These are phyloP conservation scores for Naja naja DNA, from an alignment of 2,113 vertebrate genomes.

Conservation along the genomic window DNA sequence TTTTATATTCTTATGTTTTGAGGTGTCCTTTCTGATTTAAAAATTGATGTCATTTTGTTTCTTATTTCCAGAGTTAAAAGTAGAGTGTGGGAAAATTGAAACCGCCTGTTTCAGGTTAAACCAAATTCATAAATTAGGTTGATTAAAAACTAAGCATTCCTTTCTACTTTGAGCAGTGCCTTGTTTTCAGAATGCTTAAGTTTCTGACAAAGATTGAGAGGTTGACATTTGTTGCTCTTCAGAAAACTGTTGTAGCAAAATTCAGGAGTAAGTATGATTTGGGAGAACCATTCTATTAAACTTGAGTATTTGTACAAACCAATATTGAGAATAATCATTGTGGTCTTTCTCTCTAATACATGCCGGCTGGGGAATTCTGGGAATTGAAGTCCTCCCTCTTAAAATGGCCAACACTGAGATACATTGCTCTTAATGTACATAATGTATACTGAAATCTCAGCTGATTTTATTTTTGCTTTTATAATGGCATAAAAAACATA, in stretches of 20 bases:
- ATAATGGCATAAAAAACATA: not conserved
- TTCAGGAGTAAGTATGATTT: not conserved
- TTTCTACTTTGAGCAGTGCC: not conserved
- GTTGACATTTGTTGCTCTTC: not conserved
- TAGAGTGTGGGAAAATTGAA: not conserved
- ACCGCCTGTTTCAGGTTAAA: not conserved
- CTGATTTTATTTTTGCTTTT: not conserved
- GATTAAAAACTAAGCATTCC: not conserved
- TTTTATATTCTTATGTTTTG: not conserved
- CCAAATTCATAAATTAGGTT: not conserved
- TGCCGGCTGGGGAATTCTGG: not conserved
- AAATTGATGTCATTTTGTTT: not conserved
- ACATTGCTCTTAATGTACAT: not conserved
- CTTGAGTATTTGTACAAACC: not conserved
- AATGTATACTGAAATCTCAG: not conserved
- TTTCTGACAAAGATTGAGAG: not conserved
- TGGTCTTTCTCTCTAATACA: not conserved
- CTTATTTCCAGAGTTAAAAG: not conserved
- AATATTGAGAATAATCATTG: not conserved
- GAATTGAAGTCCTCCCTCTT: not conserved
- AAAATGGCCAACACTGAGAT: not conserved
- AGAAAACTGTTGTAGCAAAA: not conserved
- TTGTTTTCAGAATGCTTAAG: not conserved
- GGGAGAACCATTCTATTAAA: not conserved
- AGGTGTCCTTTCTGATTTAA: not conserved